phyloP scores from a whole-genome alignment of 2,113 vertebrate species.

The Australoheros scitulus region DNA sequence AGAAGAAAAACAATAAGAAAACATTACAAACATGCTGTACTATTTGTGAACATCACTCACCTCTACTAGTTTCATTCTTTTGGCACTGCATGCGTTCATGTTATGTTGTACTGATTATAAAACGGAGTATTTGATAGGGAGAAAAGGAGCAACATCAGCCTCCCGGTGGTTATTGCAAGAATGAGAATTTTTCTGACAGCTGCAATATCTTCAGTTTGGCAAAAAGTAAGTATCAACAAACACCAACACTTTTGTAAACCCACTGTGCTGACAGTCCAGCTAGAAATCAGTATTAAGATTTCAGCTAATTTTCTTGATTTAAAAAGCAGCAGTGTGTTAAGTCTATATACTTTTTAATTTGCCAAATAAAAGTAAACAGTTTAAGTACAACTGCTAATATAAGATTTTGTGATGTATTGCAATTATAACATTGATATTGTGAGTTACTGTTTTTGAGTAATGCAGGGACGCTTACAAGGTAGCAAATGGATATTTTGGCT shows the following conservation, averaged over 20 bases:
- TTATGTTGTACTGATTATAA: neutral
- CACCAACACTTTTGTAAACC: neutral
- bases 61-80: neutral
- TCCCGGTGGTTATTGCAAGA: neutral
- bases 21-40: neutral
- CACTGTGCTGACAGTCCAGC: neutral
- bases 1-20: constrained; percentile 9
- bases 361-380: neutral
- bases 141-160: neutral
- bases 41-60: constrained; percentile 4
- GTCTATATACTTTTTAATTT: neutral
- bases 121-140: neutral
- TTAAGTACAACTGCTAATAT: neutral
- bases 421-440: neutral
- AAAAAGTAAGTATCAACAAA: neutral
- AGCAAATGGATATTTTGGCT: neutral
- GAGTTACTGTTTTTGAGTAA: neutral
- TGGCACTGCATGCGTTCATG: neutral
- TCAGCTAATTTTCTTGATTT: constrained; percentile 4
- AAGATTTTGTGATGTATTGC: neutral
- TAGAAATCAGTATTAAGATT: constrained; percentile 5
- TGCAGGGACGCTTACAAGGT: neutral
- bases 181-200: constrained; percentile 12
- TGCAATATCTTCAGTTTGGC: constrained; percentile 1
- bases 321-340: neutral